Conservation (phyloP, 2,113 vertebrate genomes). For the Phylloscopus whistleri region DNA sequence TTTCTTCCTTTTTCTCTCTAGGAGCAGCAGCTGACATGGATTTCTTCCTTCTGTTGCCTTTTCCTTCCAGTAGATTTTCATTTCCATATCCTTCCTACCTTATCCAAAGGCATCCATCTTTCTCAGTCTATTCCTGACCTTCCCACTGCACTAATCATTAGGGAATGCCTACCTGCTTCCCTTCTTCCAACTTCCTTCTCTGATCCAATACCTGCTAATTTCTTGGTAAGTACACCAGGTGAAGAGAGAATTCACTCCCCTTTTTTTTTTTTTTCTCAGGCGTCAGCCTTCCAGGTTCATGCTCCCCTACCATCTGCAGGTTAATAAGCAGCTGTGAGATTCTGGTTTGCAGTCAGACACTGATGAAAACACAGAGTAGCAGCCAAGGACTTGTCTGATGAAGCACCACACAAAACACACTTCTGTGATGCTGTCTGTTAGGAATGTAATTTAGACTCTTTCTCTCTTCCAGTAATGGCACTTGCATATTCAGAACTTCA, state of each 20-base stretch:
- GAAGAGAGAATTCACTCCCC: not conserved
- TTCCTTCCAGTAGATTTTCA: conserved; percentile 22
- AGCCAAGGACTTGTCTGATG: not conserved
- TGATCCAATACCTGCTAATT: conserved; percentile 16
- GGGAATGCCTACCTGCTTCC: conserved; percentile 15
- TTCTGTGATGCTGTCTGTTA: not conserved
- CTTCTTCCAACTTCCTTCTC: conserved; percentile 68
- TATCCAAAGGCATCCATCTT: not conserved
- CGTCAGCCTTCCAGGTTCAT: not conserved
- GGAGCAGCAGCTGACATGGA: conserved; percentile 33
- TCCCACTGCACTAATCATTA: conserved; percentile 34
- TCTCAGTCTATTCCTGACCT: conserved; percentile 2
- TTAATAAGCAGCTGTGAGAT: not conserved
- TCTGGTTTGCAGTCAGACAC: not conserved
- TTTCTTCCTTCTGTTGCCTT: conserved; percentile 26
- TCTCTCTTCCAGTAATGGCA: not conserved
- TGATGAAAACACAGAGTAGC: not conserved
- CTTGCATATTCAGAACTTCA: not conserved
- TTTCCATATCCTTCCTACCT: not conserved
- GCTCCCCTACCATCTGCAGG: not conserved
- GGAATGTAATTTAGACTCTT: not conserved
- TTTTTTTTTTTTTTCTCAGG: not conserved
- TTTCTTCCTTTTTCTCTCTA: conserved; percentile 51
- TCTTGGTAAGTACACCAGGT: conserved; percentile 41
- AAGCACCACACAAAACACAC: not conserved